Evolutionary conservation across 1,140 invertebrate species (phyloP).

Genomic region (Ceratina calcarata): DNA sequence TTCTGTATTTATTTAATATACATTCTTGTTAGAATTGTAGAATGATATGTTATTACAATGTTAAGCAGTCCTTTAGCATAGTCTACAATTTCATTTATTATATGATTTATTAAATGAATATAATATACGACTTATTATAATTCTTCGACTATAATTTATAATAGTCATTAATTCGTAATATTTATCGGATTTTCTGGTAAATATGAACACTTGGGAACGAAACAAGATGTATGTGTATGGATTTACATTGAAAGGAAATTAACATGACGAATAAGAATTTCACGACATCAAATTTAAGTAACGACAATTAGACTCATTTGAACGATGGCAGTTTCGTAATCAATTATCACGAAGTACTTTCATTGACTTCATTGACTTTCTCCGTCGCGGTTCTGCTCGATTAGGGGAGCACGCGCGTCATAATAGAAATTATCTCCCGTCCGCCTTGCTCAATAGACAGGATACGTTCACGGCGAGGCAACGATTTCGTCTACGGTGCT

Average conservation of each 20-base stretch:
- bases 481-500: constrained; percentile 39
- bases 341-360: constrained; percentile 28
- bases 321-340: constrained; percentile 12
- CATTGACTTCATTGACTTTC: constrained; percentile 38
- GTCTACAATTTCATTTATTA: too few species aligned
- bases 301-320: not conserved
- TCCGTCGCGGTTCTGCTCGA: not conserved
- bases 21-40: too few species aligned
- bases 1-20: not conserved
- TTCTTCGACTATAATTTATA: too few species aligned
- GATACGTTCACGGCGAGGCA: constrained; percentile 26
- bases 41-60: too few species aligned
- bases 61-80: too few species aligned
- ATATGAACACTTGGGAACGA: too few species aligned
- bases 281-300: not conserved
- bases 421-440: constrained; percentile 37
- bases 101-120: too few species aligned
- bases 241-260: not conserved
- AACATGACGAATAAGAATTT: not conserved
- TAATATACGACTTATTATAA: too few species aligned
- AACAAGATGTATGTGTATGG: too few species aligned
- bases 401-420: constrained; percentile 5
- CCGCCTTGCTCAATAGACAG: constrained; percentile 24
- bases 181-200: too few species aligned
- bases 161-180: too few species aligned